Evolutionary conservation across 2,888 invertebrate genomes (phyloP).

Genomic region (Syrphus vitripennis): DNA sequence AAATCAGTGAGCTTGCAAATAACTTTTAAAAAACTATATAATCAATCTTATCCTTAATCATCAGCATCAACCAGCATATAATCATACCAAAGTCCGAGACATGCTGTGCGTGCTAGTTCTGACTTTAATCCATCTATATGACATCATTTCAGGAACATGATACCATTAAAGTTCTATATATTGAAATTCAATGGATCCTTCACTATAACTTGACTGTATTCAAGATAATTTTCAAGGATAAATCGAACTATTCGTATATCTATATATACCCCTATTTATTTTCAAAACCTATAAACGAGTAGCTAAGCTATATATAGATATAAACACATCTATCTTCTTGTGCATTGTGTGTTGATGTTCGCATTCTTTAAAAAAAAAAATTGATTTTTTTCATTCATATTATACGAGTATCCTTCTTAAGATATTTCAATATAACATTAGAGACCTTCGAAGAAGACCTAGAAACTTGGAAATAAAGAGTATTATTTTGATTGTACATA

Average conservation of each 20-base stretch:
- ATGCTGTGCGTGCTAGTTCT: background rate
- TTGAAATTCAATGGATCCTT: slow-evolving; percentile 53
- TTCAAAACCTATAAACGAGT: background rate
- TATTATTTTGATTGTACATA: background rate
- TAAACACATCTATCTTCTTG: background rate
- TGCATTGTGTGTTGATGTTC: background rate
- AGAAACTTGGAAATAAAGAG: slow-evolving; percentile 11
- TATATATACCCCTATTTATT: no score
- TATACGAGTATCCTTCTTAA: slow-evolving; percentile 40
- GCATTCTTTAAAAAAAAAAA: no score
- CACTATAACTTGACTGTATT: slow-evolving; percentile 48
- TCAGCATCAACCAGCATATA: background rate
- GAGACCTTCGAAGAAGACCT: slow-evolving; percentile 28
- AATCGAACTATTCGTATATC: slow-evolving; percentile 49
- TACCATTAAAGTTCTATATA: slow-evolving; percentile 43
- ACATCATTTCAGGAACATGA: slow-evolving; percentile 47
- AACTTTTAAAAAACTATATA: background rate
- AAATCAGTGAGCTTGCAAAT: background rate
- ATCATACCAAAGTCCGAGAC: background rate
- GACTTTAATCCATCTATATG: slow-evolving; percentile 8
- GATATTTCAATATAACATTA: slow-evolving; percentile 22
- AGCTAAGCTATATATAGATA: background rate
- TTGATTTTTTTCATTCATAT: slow-evolving; percentile 48
- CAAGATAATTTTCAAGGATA: slow-evolving; percentile 64
- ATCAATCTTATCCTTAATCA: background rate